Percentiles rank a stretch among this genome's conserved stretches.
These are phyloP conservation scores for Drosophila mojavensis DNA, from an alignment of 1,140 invertebrate species.

Conservation along the genomic window DNA sequence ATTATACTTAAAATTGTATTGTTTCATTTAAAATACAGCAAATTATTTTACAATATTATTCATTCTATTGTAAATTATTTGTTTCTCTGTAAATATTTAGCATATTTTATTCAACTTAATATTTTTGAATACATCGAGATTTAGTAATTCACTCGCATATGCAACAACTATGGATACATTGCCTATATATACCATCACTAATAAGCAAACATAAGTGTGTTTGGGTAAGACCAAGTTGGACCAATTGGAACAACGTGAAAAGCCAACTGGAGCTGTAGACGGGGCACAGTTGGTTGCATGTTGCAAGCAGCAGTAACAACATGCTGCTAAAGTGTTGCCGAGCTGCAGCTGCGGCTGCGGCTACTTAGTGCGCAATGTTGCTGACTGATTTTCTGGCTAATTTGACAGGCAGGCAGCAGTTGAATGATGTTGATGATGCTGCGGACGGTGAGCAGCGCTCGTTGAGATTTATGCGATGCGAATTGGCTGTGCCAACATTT, in stretches of 20 bases:
- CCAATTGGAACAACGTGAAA: constrained; percentile 6
- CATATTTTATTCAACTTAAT: no score
- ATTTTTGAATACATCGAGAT: no score
- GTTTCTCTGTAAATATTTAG: no score
- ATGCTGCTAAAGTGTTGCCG: constrained; percentile 35
- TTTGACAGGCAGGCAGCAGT: constrained; percentile 55
- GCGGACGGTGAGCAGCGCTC: constrained; percentile 10
- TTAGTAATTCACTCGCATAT: no score
- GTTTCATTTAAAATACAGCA: no score
- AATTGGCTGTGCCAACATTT: constrained; percentile 73
- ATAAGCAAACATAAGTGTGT: no score
- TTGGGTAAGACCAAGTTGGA: neutral
- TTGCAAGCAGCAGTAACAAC: constrained; percentile 26
- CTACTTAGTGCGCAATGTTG: constrained; percentile 46
- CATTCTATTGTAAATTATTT: no score
- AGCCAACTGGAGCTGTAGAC: constrained; percentile 7
- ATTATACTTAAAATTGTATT: no score
- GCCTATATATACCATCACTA: no score
- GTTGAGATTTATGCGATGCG: constrained; percentile 72
- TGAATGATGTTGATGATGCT: constrained; percentile 26
- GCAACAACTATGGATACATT: no score
- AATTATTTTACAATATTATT: no score
- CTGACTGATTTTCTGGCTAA: constrained; percentile 61
- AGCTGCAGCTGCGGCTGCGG: constrained; percentile 20
- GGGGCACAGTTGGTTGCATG: constrained; percentile 24